Conservation (phyloP, 2,113 vertebrate species). For the Vireo altiloquus region DNA sequence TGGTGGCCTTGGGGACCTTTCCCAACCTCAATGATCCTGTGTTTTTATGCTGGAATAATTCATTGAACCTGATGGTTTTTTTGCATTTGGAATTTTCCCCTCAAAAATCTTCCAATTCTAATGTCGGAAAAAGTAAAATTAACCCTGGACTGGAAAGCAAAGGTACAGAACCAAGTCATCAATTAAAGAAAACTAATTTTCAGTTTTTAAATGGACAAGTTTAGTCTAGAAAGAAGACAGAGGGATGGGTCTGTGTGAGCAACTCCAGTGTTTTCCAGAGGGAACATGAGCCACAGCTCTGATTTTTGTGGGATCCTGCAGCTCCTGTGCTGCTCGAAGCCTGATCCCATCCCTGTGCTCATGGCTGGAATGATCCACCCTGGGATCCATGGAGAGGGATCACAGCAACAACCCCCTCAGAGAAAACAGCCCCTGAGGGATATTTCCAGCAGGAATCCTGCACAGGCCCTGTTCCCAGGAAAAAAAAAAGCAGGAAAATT, state of each 20-base stretch:
- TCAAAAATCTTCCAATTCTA: neutral
- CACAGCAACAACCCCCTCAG: fast-evolving
- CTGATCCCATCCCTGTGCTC: neutral
- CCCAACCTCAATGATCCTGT: neutral
- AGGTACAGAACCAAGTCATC: too few species aligned
- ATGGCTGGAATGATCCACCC: neutral
- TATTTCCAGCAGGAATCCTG: neutral
- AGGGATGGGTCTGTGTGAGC: neutral
- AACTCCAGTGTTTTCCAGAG: neutral
- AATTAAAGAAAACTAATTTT: neutral
- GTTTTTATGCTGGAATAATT: neutral
- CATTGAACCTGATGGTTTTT: neutral
- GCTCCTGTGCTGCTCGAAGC: neutral
- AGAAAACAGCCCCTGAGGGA: neutral
- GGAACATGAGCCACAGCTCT: fast-evolving
- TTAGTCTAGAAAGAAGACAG: neutral
- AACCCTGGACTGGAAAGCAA: neutral
- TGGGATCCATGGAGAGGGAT: fast-evolving
- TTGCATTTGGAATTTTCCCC: neutral
- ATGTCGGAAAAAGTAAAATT: neutral
- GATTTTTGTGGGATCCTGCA: neutral
- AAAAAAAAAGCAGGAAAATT: neutral
- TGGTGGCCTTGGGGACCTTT: neutral
- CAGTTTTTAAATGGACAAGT: neutral
- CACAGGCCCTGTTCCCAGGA: neutral